Base-by-base conservation (phyloP, 1,140 invertebrate species). In the Pissodes strobi region DNA sequence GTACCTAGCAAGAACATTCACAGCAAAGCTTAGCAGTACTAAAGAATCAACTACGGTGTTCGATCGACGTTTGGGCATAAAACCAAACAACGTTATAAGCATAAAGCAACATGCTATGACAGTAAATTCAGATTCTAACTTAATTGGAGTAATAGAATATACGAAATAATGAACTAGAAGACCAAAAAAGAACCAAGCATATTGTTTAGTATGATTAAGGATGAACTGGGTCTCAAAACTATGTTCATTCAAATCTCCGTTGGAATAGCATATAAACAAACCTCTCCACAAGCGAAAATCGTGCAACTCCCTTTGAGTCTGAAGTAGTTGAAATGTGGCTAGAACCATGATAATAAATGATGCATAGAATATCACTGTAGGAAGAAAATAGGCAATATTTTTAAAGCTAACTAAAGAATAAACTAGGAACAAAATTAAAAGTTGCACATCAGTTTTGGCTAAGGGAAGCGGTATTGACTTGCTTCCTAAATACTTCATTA, bases 51-150 rank as follows among this genome's bases (percentile, higher is more conserved):
- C 86, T 46, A 86, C 80, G n/a, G 78, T 81, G 60, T 77, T 79
- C 0, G 64, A 66, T 19, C 78, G 74, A 41, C 75, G 72, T 15
- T 79, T 84, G 57, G 85, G 84, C 72, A 83, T 83, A 59, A 93
- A 92, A 2, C 87, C 87, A 15, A 88, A 79, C 15, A 94, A 78
- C 0, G 90, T 91, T 15, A 91, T 74, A 21, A 91, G 86, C 39
- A 90, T 91, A 6, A 91, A 78, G 17, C 84, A 81, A 13, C 88
- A 85, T 0, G 90, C 86, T 1, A 93, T 72, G 1, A 93, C 83
- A 8, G 89, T 89, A 13, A 94, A 84, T 76, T 94, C 92, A 0
- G 91, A 92, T 72, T 92, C 89, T 84, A 89, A 91, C 19, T 87
- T 84, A 15, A 88, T 85, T 3, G 89, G 83, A 43, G 92, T 87